Conservation (phyloP, 2,113 vertebrate genomes). For the Istiophorus platypterus region DNA sequence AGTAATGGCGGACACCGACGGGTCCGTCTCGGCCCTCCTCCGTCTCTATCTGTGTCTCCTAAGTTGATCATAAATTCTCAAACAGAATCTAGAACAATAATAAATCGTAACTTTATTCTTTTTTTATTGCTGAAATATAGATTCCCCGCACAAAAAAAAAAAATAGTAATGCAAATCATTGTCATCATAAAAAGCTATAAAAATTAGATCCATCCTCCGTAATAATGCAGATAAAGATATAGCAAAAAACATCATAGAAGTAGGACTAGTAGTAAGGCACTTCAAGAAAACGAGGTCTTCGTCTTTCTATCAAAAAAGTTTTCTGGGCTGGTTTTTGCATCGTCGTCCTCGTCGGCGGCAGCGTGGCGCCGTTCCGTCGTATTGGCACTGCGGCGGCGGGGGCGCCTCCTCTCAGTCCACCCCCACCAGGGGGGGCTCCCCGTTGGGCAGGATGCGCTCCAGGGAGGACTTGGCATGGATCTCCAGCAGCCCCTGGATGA, state of each 20-base stretch:
- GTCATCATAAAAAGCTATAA: slow-evolving; percentile 84
- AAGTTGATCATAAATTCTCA: slow-evolving; percentile 70
- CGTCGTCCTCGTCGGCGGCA: slow-evolving; percentile 8
- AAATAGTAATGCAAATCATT: slow-evolving; percentile 69
- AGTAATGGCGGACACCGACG: slow-evolving; percentile 11
- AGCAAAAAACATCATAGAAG: slow-evolving; percentile 82
- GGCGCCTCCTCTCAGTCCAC: slow-evolving; percentile 84
- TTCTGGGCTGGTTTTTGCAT: slow-evolving; percentile 50
- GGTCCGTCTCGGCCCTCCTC: slow-evolving; percentile 11
- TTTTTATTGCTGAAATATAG: slow-evolving; percentile 89
- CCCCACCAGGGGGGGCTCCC: slow-evolving; percentile 87
- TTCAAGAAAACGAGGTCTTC: slow-evolving; percentile 83
- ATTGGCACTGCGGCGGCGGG: slow-evolving; percentile 80
- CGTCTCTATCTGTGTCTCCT: slow-evolving; percentile 43
- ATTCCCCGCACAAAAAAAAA: slow-evolving; percentile 81
- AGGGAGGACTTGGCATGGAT: slow-evolving; percentile 82
- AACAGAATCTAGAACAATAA: slow-evolving; percentile 73
- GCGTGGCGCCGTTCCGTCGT: slow-evolving; percentile 41
- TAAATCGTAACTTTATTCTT: slow-evolving; percentile 74
- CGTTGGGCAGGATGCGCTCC: slow-evolving; percentile 83
- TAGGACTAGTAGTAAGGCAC: slow-evolving; percentile 91
- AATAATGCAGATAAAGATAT: slow-evolving; percentile 87
- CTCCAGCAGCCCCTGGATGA: slow-evolving; percentile 87
- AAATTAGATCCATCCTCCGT: slow-evolving; percentile 78
- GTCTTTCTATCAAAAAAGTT: slow-evolving; percentile 59